Percentiles rank a stretch among this genome's conserved stretches.
These are phyloP conservation scores for Semnornis frantzii DNA, from an alignment of 2,113 vertebrate genomes.

Conservation along the genomic window DNA sequence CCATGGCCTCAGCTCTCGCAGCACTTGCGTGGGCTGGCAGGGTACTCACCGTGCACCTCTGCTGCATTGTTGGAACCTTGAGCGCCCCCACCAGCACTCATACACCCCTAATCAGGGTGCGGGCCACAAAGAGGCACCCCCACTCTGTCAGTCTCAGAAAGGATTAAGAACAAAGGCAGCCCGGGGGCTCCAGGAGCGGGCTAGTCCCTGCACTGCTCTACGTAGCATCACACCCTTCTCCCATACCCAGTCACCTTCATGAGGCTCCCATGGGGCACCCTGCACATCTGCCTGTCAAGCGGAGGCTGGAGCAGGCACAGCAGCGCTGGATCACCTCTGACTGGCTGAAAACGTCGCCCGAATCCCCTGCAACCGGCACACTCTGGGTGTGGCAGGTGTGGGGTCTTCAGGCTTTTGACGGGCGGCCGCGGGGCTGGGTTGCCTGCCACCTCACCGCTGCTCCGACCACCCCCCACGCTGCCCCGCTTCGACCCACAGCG, in stretches of 20 bases:
- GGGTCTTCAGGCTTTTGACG: neutral
- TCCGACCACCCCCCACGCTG: neutral
- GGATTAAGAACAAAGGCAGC: neutral
- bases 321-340: neutral
- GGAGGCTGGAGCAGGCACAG: neutral
- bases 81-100: neutral
- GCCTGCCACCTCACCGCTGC: neutral
- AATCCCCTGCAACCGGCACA: neutral
- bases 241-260: neutral
- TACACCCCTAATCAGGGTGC: fast-evolving
- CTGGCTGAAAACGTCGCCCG: neutral
- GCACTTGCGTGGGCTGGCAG: fast-evolving
- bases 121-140: neutral
- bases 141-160: neutral
- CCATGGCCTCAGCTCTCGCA: fast-evolving
- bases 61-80: fast-evolving
- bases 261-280: neutral
- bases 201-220: fast-evolving
- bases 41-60: fast-evolving
- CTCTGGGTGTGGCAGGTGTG: no score
- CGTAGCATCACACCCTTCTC: neutral
- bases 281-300: neutral
- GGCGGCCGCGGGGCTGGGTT: neutral
- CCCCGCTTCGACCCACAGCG: neutral
- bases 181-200: fast-evolving